Base-by-base conservation (phyloP, 2,113 vertebrate species). In the Poicephalus gulielmi region DNA sequence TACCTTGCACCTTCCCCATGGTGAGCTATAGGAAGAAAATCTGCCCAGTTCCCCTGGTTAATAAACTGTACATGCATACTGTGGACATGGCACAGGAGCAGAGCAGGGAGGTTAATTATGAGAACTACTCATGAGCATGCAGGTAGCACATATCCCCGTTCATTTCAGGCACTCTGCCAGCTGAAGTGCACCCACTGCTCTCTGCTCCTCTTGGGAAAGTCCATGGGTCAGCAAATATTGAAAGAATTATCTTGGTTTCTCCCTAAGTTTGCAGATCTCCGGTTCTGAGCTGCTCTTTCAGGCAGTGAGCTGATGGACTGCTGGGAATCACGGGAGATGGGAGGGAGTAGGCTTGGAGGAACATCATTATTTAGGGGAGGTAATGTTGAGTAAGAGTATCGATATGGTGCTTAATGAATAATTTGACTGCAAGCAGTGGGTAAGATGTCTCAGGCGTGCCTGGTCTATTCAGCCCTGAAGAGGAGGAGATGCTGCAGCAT, bases 31-130 rank as follows among this genome's bases (percentile, higher is more conserved):
- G 46, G 71, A 87, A 75, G 83, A 52, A 86, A 60, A 47, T 22
- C 64, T 50, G 70, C 35, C 1, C 28, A 43, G 30, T 44, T 68
- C 91, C 88, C 35, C 23, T 16, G 31, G 67, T 52, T 74, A 64
- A 55, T 46, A 64, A 82, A 44, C 57, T 25, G 3, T 19, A 41
- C 17, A 9, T 69, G 18, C 3, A 20, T 47, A 37, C 78, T 82
- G 27, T 25, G 62, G 75, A 90, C 35, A 67, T 66, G 87, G 50
- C 79, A 15, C 14, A 23, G 94, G 75, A 91, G 83, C 52, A 77
- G 89, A 86, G 75, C 77, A 66, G 78, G 63, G 91, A 83, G 84
- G 71, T 88, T 94, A 86, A 90, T 95, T 90, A 88, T 60, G 82
- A 80, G 93, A 83, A 95, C 94, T 88, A 57, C 71, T 55, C 60